Evolutionary conservation across 2,113 vertebrate genomes (phyloP), one percentile per base, ranked within the genome.

Genomic region (Stegostoma tigrinum): DNA sequence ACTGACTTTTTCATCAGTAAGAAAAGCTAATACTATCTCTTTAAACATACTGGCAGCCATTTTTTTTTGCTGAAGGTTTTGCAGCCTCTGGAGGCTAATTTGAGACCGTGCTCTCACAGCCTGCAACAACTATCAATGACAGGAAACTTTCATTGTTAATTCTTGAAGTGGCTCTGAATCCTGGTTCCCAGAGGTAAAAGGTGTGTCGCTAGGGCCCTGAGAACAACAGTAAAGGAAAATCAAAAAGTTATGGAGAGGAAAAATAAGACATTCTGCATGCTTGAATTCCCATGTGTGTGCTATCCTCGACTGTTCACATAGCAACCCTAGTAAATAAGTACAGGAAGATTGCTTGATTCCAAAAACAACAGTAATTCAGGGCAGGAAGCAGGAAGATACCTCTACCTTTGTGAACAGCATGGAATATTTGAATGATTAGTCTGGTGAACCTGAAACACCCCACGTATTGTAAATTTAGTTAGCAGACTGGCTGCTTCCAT

Each of bases 341-440:
- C n/a, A 94, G 78, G 87, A 95, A 95, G 90, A 66, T 38, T 75
- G 34, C 24, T 30, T 55, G 48, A 45, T 95, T 96, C 89, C 89
- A 96, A 96, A 95, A 96, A 86, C 90, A 86, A 96, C 89, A 91
- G 55, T 86, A 64, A 83, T 83, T 75, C 86, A 17, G 30, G 52
- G 48, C 87, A 96, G 95, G 96, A 96, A 87, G 94, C 94, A 95
- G 42, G 78, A 96, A 94, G 95, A 95, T 90, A 93, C 52, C 67
- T 94, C 96, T 94, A 95, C 95, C 89, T 95, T 93, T 83, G 72
- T 95, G 94, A 95, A 95, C 38, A 95, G 68, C 30, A 15, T 30
- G 68, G 94, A 52, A 95, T 70, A 48, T 95, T 95, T 52, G 94
- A 78, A 95, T 95, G 87, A 95, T 95, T 95, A 93, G 78, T 96